These are phyloP conservation scores for Uropsilus gracilis DNA, from an alignment of 2,113 vertebrate species.

Conservation along the genomic window DNA sequence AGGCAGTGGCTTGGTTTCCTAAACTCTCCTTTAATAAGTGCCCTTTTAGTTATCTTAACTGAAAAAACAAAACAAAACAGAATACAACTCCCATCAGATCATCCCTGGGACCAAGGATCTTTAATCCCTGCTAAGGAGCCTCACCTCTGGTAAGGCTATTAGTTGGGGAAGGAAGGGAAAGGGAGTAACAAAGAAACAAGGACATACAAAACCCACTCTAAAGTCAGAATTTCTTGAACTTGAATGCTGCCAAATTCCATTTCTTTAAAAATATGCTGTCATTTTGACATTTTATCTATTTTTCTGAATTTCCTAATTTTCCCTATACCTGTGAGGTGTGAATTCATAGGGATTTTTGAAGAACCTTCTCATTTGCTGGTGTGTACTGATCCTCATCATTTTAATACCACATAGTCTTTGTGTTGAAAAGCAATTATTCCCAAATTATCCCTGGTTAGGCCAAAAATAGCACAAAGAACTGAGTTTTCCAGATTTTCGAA, in stretches of 20 bases:
- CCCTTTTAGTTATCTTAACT: not conserved
- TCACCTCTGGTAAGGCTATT: not conserved
- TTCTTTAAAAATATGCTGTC: not conserved
- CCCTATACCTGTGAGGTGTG: not conserved
- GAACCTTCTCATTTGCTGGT: constrained; percentile 28
- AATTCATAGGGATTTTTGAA: constrained; percentile 2
- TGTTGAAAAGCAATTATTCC: constrained; percentile 54
- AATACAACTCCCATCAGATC: not conserved
- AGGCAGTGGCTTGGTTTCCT: not conserved
- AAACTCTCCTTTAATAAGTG: not conserved
- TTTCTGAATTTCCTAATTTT: not conserved
- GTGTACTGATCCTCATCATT: not conserved
- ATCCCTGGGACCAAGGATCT: not conserved
- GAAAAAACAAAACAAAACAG: not conserved
- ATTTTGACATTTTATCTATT: not conserved
- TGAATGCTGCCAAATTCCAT: not conserved
- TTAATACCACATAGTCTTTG: not conserved
- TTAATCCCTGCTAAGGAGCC: not conserved
- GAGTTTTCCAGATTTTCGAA: constrained; percentile 37
- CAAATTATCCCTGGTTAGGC: not conserved
- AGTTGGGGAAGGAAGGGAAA: not conserved
- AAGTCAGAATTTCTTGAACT: not conserved
- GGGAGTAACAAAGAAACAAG: not conserved
- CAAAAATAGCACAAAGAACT: not conserved
- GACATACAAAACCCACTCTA: not conserved